Percentiles rank a stretch among this genome's conserved stretches.
Conservation (phyloP, 2,888 invertebrate species). For the Eurytoma adleriae region DNA sequence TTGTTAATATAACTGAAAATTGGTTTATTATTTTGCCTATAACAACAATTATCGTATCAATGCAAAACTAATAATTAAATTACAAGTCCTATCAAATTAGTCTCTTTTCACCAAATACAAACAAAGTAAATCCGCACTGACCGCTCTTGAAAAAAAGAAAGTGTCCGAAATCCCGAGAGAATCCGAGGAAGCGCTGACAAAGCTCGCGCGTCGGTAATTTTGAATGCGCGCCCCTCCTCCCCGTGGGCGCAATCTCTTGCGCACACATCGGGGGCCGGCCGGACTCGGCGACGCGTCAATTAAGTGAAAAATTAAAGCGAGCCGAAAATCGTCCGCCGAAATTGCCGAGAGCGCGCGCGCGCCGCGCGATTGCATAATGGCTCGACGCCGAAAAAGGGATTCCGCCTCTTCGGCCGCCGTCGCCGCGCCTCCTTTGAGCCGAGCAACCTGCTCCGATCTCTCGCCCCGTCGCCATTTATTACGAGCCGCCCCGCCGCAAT, state of each 20-base stretch:
- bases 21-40: too few relatives aligned
- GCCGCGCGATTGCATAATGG: conserved; percentile 44
- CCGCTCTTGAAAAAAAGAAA: too few relatives aligned
- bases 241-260: not conserved
- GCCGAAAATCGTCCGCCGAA: conserved; percentile 19
- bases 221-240: not conserved
- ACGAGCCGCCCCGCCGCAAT: not conserved
- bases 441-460: conserved; percentile 40
- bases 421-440: conserved; percentile 4
- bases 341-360: not conserved
- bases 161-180: too few relatives aligned
- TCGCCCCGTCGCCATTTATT: conserved; percentile 30
- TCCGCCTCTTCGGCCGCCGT: conserved; percentile 2
- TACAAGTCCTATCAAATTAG: too few relatives aligned
- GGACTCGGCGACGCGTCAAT: conserved; percentile 31
- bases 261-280: not conserved
- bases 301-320: conserved; percentile 54
- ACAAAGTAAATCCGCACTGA: too few relatives aligned
- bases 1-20: too few relatives aligned
- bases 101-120: too few relatives aligned
- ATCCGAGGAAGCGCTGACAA: not conserved
- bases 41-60: too few relatives aligned
- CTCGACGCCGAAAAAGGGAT: conserved; percentile 10
- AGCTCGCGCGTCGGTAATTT: not conserved
- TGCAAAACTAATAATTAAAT: too few relatives aligned